These are phyloP conservation scores for Scolopax mira DNA, from an alignment of 2,113 vertebrate genomes.

Conservation along the genomic window DNA sequence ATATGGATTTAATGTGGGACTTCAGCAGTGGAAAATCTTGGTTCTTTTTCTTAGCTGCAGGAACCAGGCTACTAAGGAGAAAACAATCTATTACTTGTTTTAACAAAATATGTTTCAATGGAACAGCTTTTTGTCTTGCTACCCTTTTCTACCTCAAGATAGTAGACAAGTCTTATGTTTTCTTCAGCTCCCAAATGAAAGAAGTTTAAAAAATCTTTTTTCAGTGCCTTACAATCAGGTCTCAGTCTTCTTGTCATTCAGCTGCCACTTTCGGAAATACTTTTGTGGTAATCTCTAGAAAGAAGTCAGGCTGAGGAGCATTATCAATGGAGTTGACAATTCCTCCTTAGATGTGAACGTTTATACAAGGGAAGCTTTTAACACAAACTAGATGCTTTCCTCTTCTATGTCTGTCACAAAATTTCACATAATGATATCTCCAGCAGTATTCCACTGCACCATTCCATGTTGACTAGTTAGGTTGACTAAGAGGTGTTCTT, in stretches of 20 bases:
- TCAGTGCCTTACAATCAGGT: background rate
- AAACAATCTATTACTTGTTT: constrained; percentile 16
- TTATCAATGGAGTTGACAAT: background rate
- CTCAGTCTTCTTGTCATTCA: background rate
- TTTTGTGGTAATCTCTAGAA: background rate
- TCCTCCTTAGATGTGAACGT: background rate
- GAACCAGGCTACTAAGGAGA: background rate
- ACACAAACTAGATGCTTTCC: background rate
- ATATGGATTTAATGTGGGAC: background rate
- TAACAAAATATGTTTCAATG: background rate
- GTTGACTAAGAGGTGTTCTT: background rate
- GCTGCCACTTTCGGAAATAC: background rate
- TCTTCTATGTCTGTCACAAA: background rate
- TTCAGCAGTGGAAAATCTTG: background rate
- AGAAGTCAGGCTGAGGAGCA: background rate
- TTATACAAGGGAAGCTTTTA: background rate
- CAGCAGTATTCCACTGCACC: background rate
- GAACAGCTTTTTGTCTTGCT: background rate
- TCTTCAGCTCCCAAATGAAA: background rate
- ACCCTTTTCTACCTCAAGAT: background rate
- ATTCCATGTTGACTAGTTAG: background rate
- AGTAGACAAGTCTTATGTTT: background rate
- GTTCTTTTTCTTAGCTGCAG: background rate
- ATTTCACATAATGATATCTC: background rate
- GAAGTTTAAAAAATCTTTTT: background rate